phyloP scores from a whole-genome alignment of 2,113 vertebrate genomes.

The Illadopsis cleaveri region DNA sequence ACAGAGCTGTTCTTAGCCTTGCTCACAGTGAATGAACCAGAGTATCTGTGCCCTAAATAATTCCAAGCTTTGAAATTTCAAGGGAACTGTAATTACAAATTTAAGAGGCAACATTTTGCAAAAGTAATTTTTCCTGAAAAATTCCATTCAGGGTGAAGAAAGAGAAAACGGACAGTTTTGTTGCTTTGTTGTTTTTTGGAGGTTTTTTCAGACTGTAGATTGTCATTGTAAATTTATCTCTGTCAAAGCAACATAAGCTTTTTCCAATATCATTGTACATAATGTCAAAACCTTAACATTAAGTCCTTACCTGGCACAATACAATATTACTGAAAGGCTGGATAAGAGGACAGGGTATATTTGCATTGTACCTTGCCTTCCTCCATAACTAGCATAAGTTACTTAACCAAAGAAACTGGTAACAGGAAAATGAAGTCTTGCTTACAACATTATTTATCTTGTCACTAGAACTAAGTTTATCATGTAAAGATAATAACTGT shows the following conservation, averaged over 20 bases:
- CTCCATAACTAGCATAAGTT: not conserved
- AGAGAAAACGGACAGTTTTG: not conserved
- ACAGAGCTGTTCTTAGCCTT: not conserved
- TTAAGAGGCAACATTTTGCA: not conserved
- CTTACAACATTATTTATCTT: not conserved
- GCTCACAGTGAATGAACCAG: not conserved
- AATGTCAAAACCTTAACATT: not conserved
- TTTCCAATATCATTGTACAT: not conserved
- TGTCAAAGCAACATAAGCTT: not conserved
- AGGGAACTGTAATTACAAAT: not conserved
- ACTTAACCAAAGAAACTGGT: not conserved
- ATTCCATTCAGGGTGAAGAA: not conserved
- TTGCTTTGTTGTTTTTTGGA: not conserved
- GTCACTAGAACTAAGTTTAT: not conserved
- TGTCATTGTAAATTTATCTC: not conserved
- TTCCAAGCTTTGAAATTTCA: not conserved
- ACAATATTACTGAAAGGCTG: not conserved
- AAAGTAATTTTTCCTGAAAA: not conserved
- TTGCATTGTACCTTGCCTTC: not conserved
- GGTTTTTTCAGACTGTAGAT: not conserved
- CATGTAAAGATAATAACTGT: not conserved
- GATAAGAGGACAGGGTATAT: not conserved
- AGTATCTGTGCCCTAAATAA: not conserved
- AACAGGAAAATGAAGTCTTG: constrained; percentile 7
- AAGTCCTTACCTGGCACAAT: not conserved